Conservation (phyloP, 2,113 vertebrate species). For the Aspidoscelis tigris region DNA sequence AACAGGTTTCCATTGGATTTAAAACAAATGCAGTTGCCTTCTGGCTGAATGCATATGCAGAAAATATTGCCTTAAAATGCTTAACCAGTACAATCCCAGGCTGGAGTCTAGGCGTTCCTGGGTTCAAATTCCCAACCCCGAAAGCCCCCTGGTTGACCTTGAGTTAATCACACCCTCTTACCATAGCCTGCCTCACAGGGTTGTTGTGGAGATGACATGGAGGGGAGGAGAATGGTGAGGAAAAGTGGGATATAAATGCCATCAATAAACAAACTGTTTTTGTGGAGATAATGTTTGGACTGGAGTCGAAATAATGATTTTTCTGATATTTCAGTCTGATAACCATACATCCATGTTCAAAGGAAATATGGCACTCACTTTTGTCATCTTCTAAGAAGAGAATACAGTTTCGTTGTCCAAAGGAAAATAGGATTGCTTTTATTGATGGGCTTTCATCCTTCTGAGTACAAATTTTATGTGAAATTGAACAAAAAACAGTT, state of each 20-base stretch:
- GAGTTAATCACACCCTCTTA: too few relatives aligned
- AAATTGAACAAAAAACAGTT: neutral
- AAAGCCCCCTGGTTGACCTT: too few relatives aligned
- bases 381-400: neutral
- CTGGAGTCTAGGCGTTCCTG: too few relatives aligned
- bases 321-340: neutral
- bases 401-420: neutral
- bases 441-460: neutral
- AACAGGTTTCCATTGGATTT: too few relatives aligned
- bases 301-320: neutral
- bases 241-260: too few relatives aligned
- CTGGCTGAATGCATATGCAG: neutral
- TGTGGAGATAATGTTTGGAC: too few relatives aligned
- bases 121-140: too few relatives aligned
- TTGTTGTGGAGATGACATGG: too few relatives aligned
- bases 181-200: too few relatives aligned
- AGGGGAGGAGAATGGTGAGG: too few relatives aligned
- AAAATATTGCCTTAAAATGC: constrained; percentile 1
- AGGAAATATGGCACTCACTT: neutral
- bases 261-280: too few relatives aligned
- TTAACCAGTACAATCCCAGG: neutral
- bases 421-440: neutral
- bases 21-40: neutral
- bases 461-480: neutral
- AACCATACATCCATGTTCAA: neutral